Evolutionary conservation across 2,888 invertebrate species (phyloP), one percentile per base, ranked within the genome.

Genomic region (Bembecia ichneumoniformis): DNA sequence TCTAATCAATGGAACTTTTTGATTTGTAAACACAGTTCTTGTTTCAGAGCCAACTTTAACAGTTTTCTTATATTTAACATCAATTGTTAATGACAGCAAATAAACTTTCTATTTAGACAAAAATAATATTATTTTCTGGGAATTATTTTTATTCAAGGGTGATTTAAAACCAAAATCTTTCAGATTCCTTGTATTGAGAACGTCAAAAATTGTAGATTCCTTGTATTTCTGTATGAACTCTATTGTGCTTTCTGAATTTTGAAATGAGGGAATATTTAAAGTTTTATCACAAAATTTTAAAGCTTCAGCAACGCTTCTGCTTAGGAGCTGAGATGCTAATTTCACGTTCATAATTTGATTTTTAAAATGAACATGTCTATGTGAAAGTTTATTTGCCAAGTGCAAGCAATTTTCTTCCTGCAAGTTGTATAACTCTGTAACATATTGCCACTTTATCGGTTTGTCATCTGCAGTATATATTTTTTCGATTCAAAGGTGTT

Each of bases 401-500:
- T 44, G 44, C 11, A 35, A 11, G 7, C 35, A 7, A 9, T 35
- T 35, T 35, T 35, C 35, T 35, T 35, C 35, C 11, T 35, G 35
- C 11, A 35, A 35, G n/a, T n/a, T n/a, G n/a, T n/a, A n/a, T n/a
- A n/a, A n/a, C n/a, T n/a, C n/a, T n/a, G n/a, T n/a, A n/a, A n/a
- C n/a, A n/a, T n/a, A n/a, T n/a, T n/a, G n/a, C n/a, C n/a, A n/a
- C n/a, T n/a, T n/a, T n/a, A n/a, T n/a, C n/a, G n/a, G n/a, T n/a
- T n/a, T n/a, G n/a, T n/a, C n/a, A n/a, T n/a, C n/a, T n/a, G n/a
- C n/a, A n/a, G n/a, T n/a, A n/a, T n/a, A n/a, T n/a, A n/a, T n/a
- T 47, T 47, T 15, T 47, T 47, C 9, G 35, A 47, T 35, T 48
- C 45, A 46, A 49, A 46, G 10, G 14, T 15, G 40, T 48, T 47